Base-by-base conservation (phyloP, 2,797 vertebrate genomes). In the Trematomus bernacchii region DNA sequence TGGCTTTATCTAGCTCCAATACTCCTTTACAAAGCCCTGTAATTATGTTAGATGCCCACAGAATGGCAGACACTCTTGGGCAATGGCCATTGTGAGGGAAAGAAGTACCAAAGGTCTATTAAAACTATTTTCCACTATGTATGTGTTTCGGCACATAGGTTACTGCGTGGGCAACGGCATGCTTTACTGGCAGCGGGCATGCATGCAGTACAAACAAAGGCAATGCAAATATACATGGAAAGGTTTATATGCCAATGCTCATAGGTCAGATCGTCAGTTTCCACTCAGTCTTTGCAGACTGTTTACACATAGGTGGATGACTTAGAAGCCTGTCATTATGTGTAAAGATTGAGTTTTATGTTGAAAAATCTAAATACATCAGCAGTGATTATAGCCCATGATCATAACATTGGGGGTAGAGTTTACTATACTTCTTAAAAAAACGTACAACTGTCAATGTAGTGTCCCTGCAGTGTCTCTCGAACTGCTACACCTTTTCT, bases 41-140 rank as follows among this genome's bases (percentile, higher is more conserved):
- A 87, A 91, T 92, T 92, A 90, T 85, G 85, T 85, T 74, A 40
- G 62, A 86, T 86, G 77, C 77, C 87, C 84, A 30, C 85, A 88
- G 87, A 87, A 87, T 73, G 78, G 66, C 76, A 73, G 73, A 69
- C 54, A 46, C 67, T 79, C 73, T 71, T 44, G 71, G 66, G 61
- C 67, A 66, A 54, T 53, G 80, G 85, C 53, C 76, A 83, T 78
- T 85, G 69, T 77, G 53, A 80, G 65, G 57, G 54, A 75, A 82
- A 84, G 64, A 75, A 78, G 71, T 27, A 63, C 60, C 61, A 72
- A 59, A 51, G 14, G 1, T 69, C 55, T 69, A 66, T 82, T 86
- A 64, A 82, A 82, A 63, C 65, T 75, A 67, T 73, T 83, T 85
- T 13, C 10, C 71, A 89, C 63, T 73, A 47, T 80, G 71, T 73